Percentiles rank a stretch among this genome's conserved stretches.
These are phyloP conservation scores for Penaeus monodon DNA, from an alignment of 2,888 invertebrate genomes.

Conservation along the genomic window DNA sequence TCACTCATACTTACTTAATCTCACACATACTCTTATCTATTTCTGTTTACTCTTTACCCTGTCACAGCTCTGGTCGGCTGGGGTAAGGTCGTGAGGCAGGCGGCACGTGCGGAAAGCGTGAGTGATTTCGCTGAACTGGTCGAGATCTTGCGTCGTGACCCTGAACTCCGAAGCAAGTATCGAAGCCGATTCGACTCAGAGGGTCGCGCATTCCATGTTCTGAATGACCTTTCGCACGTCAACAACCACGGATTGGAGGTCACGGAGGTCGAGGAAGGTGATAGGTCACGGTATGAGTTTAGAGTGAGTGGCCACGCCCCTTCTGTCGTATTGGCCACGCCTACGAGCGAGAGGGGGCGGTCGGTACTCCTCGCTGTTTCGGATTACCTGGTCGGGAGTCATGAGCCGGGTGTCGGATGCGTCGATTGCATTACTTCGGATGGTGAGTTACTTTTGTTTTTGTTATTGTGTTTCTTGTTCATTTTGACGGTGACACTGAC, in stretches of 20 bases:
- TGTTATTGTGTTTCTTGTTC: background rate
- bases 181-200: constrained; percentile 8
- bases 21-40: too few relatives aligned
- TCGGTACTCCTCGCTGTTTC: constrained; percentile 26
- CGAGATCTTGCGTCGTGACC: background rate
- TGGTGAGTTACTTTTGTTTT: background rate
- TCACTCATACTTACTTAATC: too few relatives aligned
- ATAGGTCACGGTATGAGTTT: constrained; percentile 3
- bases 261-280: background rate
- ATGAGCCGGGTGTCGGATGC: constrained; percentile 18
- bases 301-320: constrained; percentile 1
- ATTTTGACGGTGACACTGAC: background rate
- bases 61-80: constrained; percentile 25
- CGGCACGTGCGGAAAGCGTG: background rate
- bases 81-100: background rate
- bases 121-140: constrained; percentile 8
- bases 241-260: background rate
- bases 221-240: background rate
- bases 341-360: constrained; percentile 21
- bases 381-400: constrained; percentile 30
- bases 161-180: background rate
- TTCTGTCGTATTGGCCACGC: constrained; percentile 21
- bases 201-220: constrained; percentile 6
- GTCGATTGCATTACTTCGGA: constrained; percentile 1
- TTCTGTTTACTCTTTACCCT: background rate